Base-by-base conservation (phyloP, 1,140 invertebrate genomes). In the Diorhabda elongata region DNA sequence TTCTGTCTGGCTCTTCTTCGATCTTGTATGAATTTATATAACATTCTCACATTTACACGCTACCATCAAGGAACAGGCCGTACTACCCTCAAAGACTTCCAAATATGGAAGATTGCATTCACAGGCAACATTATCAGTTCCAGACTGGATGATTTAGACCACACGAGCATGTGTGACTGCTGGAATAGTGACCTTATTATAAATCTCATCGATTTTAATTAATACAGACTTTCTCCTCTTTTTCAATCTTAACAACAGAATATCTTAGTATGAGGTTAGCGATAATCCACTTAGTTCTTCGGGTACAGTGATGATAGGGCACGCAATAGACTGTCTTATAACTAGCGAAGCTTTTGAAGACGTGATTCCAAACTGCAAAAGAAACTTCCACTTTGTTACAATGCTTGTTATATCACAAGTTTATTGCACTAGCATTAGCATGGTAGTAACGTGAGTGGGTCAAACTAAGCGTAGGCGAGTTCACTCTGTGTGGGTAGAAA, bases 291-390 rank as follows among this genome's bases (percentile, higher is more conserved):
- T 26, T 26, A 26, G 26, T 26, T 26, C 26, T 26, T 26, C 26
- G 26, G 26, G 26, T 26, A 26, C 0, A 26, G 26, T 26, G 47
- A 52, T 52, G 47, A 52, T 52, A 52, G 47, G 47, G 47, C 47
- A 52, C 47, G 47, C 47, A 52, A 52, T 52, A 52, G 47, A 52
- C 47, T 52, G 47, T 52, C 47, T 52, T 52, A 52, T 52, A 52
- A 52, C 47, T 6, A 9, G 47, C 47, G 47, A 52, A 52, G 47
- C 9, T 52, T 52, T 52, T 52, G 5, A 9, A 52, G 47, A 52
- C 47, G 47, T 9, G 5, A 52, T 52, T 52, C 9, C 47, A 52
- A 2, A 52, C 9, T 5, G 9, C 47, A 9, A 52, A 52, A 52
- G 5, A 52, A 5, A 52, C 47, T 52, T 52, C 47, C 5, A 2